phyloP scores from a whole-genome alignment of 2,113 vertebrate species.

The Phyllostomus hastatus region DNA sequence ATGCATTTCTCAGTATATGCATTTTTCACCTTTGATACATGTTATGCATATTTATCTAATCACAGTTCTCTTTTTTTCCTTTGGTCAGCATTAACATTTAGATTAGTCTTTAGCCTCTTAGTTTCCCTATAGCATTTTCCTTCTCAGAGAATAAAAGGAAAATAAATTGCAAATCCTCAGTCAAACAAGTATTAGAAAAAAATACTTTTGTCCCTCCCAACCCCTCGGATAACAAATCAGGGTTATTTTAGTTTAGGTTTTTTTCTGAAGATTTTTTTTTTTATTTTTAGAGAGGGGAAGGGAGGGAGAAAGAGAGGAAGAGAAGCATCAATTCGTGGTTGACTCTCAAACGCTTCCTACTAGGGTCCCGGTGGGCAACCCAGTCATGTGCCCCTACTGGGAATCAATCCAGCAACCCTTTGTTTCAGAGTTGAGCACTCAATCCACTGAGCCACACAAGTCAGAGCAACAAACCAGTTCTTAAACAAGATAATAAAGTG shows the following conservation, averaged over 20 bases:
- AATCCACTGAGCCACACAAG: no score
- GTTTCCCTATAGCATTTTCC: neutral
- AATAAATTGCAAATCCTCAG: neutral
- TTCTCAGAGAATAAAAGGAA: neutral
- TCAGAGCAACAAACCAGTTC: neutral
- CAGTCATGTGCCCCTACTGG: no score
- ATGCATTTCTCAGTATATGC: neutral
- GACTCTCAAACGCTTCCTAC: no score
- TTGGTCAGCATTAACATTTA: neutral
- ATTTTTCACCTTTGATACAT: neutral
- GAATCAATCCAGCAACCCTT: no score
- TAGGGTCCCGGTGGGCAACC: no score
- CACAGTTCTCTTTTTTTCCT: neutral
- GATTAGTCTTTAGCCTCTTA: neutral
- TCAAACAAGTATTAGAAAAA: neutral
- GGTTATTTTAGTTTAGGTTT: no score
- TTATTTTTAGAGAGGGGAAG: no score
- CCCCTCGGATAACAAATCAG: neutral
- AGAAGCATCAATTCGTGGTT: no score
- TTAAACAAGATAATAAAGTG: neutral
- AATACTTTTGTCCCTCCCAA: neutral
- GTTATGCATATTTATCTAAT: neutral
- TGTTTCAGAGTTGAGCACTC: no score
- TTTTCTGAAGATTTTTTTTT: no score
- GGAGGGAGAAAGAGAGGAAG: no score